Percentiles rank a stretch among this genome's conserved stretches.
These are phyloP conservation scores for Albula glossodonta DNA, from an alignment of 2,113 vertebrate genomes.

Conservation along the genomic window DNA sequence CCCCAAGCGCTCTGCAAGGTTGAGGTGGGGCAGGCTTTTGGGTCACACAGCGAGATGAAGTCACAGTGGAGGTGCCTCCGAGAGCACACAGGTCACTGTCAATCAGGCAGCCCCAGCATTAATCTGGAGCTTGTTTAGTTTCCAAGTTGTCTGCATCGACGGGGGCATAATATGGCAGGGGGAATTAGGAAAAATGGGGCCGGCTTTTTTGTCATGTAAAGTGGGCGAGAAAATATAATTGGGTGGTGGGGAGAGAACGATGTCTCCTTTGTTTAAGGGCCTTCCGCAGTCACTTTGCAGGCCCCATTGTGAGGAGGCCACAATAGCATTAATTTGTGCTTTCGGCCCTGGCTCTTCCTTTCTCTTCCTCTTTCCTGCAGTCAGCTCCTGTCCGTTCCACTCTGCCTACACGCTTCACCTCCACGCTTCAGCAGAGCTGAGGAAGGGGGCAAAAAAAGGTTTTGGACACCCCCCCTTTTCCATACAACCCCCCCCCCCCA, in stretches of 20 bases:
- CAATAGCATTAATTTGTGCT: conserved; percentile 83
- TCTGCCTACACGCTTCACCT: conserved; percentile 73
- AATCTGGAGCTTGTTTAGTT: conserved; percentile 56
- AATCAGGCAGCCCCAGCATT: conserved; percentile 54
- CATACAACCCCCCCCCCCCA: conserved; percentile 46
- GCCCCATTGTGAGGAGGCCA: conserved; percentile 75
- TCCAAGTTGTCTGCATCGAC: conserved; percentile 59
- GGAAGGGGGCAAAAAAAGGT: conserved; percentile 45
- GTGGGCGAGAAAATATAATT: conserved; percentile 72
- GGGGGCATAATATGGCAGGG: conserved; percentile 46
- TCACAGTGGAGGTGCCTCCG: conserved; percentile 58
- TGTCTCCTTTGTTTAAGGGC: conserved; percentile 75
- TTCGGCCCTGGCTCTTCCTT: conserved; percentile 66
- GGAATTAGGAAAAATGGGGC: conserved; percentile 64
- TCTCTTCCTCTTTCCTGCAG: conserved; percentile 65
- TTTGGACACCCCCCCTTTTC: conserved; percentile 47
- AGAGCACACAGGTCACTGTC: conserved; percentile 61
- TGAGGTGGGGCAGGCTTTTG: conserved; percentile 43
- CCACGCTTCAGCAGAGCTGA: conserved; percentile 61
- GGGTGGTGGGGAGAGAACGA: conserved; percentile 61
- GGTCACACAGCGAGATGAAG: conserved; percentile 39
- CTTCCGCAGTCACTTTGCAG: conserved; percentile 78
- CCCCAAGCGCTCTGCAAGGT: conserved; percentile 59
- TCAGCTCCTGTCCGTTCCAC: conserved; percentile 82
- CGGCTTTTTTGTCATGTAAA: conserved; percentile 77